Conservation (phyloP, 2,113 vertebrate species). For the Acanthochromis polyacanthus region DNA sequence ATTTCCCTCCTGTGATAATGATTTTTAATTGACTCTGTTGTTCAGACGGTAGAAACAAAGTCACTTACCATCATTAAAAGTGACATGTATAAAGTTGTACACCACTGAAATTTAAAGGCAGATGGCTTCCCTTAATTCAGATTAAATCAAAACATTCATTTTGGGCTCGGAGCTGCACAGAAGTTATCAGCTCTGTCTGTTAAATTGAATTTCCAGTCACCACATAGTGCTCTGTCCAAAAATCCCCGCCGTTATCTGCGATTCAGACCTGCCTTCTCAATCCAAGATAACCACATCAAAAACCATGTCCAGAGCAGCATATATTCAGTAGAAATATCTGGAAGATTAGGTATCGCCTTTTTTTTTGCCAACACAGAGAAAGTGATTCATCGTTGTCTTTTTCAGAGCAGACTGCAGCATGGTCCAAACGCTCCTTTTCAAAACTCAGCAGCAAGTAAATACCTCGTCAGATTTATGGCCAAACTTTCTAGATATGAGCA, state of each 20-base stretch:
- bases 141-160: neutral
- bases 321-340: slow-evolving; percentile 3
- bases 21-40: neutral
- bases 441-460: neutral
- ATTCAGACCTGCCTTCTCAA: slow-evolving; percentile 10
- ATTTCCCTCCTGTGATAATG: neutral
- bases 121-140: neutral
- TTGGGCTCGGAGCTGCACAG: neutral
- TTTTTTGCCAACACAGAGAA: neutral
- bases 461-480: too few relatives aligned
- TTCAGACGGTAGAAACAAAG: neutral
- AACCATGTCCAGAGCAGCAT: neutral
- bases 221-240: neutral
- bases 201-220: neutral
- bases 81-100: neutral
- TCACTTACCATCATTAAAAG: neutral
- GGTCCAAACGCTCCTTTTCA: neutral
- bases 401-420: neutral
- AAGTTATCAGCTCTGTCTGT: slow-evolving; percentile 6
- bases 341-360: neutral
- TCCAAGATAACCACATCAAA: slow-evolving; percentile 12
- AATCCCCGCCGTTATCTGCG: neutral
- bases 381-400: neutral
- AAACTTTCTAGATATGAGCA: too few relatives aligned
- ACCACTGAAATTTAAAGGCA: neutral